phyloP scores from a whole-genome alignment of 2,888 invertebrate species.

The Nephrotoma appendiculata region DNA sequence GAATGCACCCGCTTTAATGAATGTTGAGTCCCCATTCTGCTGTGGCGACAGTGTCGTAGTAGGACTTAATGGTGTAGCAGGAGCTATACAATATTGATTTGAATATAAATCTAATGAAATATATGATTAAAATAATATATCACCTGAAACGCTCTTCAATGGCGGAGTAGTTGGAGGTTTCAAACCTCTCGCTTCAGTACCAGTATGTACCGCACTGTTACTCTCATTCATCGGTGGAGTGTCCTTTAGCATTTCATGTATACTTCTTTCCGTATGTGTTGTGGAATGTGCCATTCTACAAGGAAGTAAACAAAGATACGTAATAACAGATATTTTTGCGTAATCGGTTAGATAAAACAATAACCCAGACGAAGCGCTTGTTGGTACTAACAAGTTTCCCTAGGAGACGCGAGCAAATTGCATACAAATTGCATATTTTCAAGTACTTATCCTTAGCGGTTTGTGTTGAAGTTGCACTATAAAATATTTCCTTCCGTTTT shows the following conservation, averaged over 20 bases:
- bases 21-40: slow-evolving; percentile 46
- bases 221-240: slow-evolving; percentile 64
- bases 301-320: not conserved
- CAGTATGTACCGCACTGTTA: slow-evolving; percentile 58
- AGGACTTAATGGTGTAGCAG: slow-evolving; percentile 7
- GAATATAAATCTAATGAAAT: slow-evolving; percentile 8
- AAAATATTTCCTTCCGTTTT: too few relatives aligned
- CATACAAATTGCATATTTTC: too few relatives aligned
- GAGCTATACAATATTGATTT: slow-evolving; percentile 16
- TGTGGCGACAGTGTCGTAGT: slow-evolving; percentile 35
- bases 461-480: too few relatives aligned
- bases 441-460: too few relatives aligned
- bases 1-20: slow-evolving; percentile 45
- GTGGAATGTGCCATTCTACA: not conserved
- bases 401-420: too few relatives aligned
- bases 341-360: too few relatives aligned
- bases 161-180: slow-evolving; percentile 52
- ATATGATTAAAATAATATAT: slow-evolving; percentile 19
- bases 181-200: slow-evolving; percentile 51
- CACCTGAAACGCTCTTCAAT: slow-evolving; percentile 53
- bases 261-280: slow-evolving; percentile 22
- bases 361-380: too few relatives aligned
- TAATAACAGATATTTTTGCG: too few relatives aligned
- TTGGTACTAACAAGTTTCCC: too few relatives aligned
- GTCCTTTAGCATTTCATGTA: slow-evolving; percentile 77